Percentiles rank a stretch among this genome's conserved stretches.
Conservation (phyloP, 1,140 invertebrate species). For the Rhagoletis pomonella region DNA sequence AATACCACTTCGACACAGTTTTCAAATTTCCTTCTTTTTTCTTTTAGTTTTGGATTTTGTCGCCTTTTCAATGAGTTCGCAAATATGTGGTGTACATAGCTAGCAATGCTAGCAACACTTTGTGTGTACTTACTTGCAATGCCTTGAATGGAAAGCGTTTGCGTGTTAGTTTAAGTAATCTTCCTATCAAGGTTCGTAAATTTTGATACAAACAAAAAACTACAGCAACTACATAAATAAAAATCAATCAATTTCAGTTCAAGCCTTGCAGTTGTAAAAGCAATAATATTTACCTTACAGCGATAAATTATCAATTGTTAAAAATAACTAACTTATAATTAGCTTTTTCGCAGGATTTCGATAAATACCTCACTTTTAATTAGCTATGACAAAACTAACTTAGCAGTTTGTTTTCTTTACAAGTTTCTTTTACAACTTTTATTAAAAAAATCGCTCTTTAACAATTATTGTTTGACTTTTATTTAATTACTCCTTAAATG, state of each 20-base stretch:
- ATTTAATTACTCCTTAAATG: too few relatives aligned
- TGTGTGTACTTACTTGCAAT: not conserved
- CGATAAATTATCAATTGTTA: too few relatives aligned
- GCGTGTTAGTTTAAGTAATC: not conserved
- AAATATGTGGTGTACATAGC: too few relatives aligned
- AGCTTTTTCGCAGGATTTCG: too few relatives aligned
- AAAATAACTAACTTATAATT: too few relatives aligned
- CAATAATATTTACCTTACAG: not conserved
- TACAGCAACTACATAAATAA: slow-evolving; percentile 13
- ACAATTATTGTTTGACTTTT: too few relatives aligned
- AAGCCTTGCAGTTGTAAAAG: not conserved
- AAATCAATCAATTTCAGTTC: slow-evolving; percentile 12
- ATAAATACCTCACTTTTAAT: too few relatives aligned
- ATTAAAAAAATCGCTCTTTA: too few relatives aligned
- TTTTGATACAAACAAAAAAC: slow-evolving; percentile 10
- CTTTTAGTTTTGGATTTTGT: not conserved
- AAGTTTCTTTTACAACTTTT: too few relatives aligned
- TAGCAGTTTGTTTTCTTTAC: too few relatives aligned
- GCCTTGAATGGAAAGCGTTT: not conserved
- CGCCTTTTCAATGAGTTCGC: not conserved
- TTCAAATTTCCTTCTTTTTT: not conserved
- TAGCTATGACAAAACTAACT: too few relatives aligned
- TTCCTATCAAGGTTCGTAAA: not conserved
- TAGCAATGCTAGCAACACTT: not conserved
- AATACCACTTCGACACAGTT: slow-evolving; percentile 9